Base-by-base conservation (phyloP, 1,140 invertebrate species). In the Nixonia krombeini region DNA sequence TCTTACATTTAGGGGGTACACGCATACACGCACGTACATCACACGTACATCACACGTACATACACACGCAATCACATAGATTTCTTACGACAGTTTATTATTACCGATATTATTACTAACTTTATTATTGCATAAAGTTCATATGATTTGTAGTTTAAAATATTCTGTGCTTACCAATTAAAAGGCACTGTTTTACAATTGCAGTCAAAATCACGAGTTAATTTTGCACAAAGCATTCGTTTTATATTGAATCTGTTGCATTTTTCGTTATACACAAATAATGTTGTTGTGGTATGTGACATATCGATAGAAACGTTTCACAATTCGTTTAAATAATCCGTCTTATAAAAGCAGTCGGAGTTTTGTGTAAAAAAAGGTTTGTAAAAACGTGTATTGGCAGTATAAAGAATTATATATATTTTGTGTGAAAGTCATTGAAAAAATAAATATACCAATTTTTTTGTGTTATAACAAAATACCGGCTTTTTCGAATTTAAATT, bases 111-210 rank as follows among this genome's bases (percentile, higher is more conserved):
- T 56, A 33, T 62, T 40, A 47, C n/a, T 35, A 3, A 52, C 16
- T 38, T 31, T 46, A 52, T 47, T 2, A 40, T 51, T 53, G 25
- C 41, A 61, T 8, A 15, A 61, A 38, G 31, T 52, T 46, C 47
- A 9, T 37, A 29, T 13, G 26, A 44, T 35, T 51, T 16, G 35
- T 28, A 21, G 21, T 47, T 58, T 23, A 58, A 64, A 66, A 52
- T 53, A 46, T 42, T 56, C 56, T 26, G 37, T 21, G 18, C 50
- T 68, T 62, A 57, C 44, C 37, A 18, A 47, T 49, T 56, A 61
- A 10, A 69, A 69, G 65, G 65, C 65, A 69, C 65, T 69, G 47
- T 18, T 69, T 47, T 53, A 42, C 37, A 47, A 53, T 56, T 69
- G 45, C 53, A 61, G 50, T 59, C 51, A 8, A 49, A 55, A 26